Base-by-base conservation (phyloP, 2,113 vertebrate species). In the Mirounga angustirostris region DNA sequence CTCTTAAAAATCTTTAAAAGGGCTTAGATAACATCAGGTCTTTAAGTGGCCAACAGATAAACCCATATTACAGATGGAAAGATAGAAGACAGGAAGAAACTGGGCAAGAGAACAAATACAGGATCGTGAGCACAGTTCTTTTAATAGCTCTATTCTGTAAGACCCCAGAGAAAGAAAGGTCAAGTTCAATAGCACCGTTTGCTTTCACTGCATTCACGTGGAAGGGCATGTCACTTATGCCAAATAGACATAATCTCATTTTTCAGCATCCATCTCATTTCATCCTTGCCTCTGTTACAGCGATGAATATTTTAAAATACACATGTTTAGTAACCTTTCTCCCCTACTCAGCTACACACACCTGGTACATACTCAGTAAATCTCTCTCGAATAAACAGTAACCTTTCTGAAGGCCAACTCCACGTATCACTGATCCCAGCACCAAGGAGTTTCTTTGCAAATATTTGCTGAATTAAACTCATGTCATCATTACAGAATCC, bases 1-100 rank as follows among this genome's bases (percentile, higher is more conserved):
- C 7, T 87, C 83, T 97, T 24, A 58, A 79, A 83, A 69, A 46
- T 74, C 26, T 81, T 94, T 76, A 26, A 87, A 95, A 65, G 61
- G 1, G 4, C 3, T 67, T 93, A 69, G 22, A 36, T 78, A 84
- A n/a, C 15, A 88, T 30, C 74, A 52, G 40, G 16, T 80, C 63
- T 95, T 59, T 84, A 65, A 92, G 28, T n/a, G 10, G 4, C 19
- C 86, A 71, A 56, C 59, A 65, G 61, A 80, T 69, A 95, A 89
- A 89, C 8, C 67, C 65, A 18, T 18, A 30, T 76, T 84, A 73
- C 30, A 88, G 81, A 83, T 83, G 43, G 33, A 52, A 69, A 96
- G 74, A 85, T 10, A 56, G n/a, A 92, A 78, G 24, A 26, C 7
- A 63, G 16, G 36, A 36, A 69, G 54, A 87, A 92, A 81, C 6